Base-by-base conservation (phyloP, 2,888 invertebrate species). In the Eilema caniola region DNA sequence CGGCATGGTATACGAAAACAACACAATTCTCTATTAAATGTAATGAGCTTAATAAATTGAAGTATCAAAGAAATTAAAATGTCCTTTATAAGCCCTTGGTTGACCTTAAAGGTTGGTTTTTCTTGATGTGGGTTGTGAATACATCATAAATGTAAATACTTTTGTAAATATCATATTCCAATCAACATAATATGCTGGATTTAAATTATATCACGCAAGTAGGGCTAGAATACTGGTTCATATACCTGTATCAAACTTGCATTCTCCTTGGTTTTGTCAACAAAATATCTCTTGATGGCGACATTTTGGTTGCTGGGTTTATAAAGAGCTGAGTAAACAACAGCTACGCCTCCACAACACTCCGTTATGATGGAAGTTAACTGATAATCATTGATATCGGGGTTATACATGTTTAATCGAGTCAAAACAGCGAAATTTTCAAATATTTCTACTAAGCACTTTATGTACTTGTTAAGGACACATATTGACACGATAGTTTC, bases 261-360 rank as follows among this genome's bases (percentile, higher is more conserved):
- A 82, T 97, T 96, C 74, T 94, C 94, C 81, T 96, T 96, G 24
- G 96, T 96, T 85, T 96, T 96, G 84, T 98, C 98, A 89, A 98
- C 96, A 85, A 97, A 96, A 90, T 97, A 97, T 85, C 97, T 96
- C 86, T 98, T 98, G 47, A 98, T 92, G 5, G 97, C 97, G 69
- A 98, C 96, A 92, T 96, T 95, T 77, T 96, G 96, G 71, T 96
- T 96, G 67, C 96, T 96, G 12, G 96, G 96, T 75, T 96, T 95
- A 88, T 97, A 97, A 77, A 96, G 95, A 20, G 97, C 97, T 65
- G 97, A 95, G 86, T 97, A 97, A 28, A 98, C 97, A 3, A 96
- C 96, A 14, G 97, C 97, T 75, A 96, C 95, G 65, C 97, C 97
- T 82, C 97, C 97, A 88, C 96, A 97, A 85, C 97, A 97, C 84